Evolutionary conservation across 1,140 invertebrate species (phyloP), one percentile per base, ranked within the genome.

Genomic region (Meloidogyne floridensis): DNA sequence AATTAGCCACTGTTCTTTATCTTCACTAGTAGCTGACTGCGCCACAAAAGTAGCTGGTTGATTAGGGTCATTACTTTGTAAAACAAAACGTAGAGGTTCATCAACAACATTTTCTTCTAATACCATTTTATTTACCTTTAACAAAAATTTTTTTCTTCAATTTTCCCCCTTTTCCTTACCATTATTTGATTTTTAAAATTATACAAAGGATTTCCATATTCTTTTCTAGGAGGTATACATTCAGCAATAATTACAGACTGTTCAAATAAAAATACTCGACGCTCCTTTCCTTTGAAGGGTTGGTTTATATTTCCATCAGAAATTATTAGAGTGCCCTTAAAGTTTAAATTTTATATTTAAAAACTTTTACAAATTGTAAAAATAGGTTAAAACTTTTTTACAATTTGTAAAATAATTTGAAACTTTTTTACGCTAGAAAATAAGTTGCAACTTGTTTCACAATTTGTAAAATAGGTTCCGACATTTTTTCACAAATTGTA

Each of bases 221-320:
- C 95, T 43, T 94, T 95, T 91, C 96, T 97, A 89, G 94, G 89
- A 43, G 83, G 81, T 56, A 89, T 90, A 54, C 84, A 86, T 77
- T 89, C 89, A 59, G 89, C 89, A 71, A 89, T 88, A 43, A 89
- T 89, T 2, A 83, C 86, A 9, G 94, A 85, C 92, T 99, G 97
- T 91, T 99, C 96, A 91, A 99, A 99, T 6, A 99, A 93, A 92
- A 99, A 99, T 47, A 98, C 95, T 91, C 97, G 94, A 85, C 96
- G 92, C 86, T 98, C 96, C 87, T 95, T 95, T 72, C 93, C 93
- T 90, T 93, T 94, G 81, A 93, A 93, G 59, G 82, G 81, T 53
- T 87, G 87, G 54, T 56, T 82, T 6, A 82, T 74, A 9, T 85
- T 80, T 4, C 87, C 83, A 81, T 92, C 96, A 20, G 93, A 92